Conservation (phyloP, 2,113 vertebrate species). For the Forbesichthys papilliferus region DNA sequence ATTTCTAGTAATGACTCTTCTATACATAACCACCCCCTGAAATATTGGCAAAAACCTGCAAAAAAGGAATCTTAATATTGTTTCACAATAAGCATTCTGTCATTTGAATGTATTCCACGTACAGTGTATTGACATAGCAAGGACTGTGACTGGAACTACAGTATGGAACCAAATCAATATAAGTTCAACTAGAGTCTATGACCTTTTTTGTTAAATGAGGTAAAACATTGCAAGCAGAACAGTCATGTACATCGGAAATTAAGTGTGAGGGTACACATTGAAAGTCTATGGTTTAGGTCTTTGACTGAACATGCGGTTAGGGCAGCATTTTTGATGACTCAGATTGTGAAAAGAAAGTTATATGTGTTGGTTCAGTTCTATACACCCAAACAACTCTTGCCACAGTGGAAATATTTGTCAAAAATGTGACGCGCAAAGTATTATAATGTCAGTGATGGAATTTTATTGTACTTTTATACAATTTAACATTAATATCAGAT, state of each 20-base stretch:
- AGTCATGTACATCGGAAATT: neutral
- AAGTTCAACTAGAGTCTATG: too few relatives aligned
- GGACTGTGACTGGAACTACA: too few relatives aligned
- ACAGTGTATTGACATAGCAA: too few relatives aligned
- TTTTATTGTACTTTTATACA: neutral
- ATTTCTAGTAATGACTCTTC: too few relatives aligned
- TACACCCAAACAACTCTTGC: conserved; percentile 26
- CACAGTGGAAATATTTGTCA: conserved; percentile 67
- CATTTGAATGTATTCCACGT: too few relatives aligned
- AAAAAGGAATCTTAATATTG: too few relatives aligned
- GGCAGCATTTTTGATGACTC: conserved; percentile 62
- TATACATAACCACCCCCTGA: too few relatives aligned
- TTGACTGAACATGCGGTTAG: conserved; percentile 59
- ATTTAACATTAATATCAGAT: neutral
- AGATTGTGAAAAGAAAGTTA: conserved; percentile 71
- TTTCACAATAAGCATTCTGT: too few relatives aligned
- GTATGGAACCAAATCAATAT: too few relatives aligned
- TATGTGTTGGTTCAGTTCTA: conserved; percentile 41
- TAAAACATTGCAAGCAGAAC: neutral
- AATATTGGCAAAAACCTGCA: too few relatives aligned
- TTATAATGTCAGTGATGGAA: neutral
- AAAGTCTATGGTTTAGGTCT: conserved; percentile 59
- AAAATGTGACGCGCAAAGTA: neutral
- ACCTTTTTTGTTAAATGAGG: too few relatives aligned
- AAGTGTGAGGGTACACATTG: conserved; percentile 30